A percentile compares a stretch with the other conserved stretches of the same genome.
Evolutionary conservation across 2,113 vertebrate genomes (phyloP).

Genomic region (Burhinus bistriatus): DNA sequence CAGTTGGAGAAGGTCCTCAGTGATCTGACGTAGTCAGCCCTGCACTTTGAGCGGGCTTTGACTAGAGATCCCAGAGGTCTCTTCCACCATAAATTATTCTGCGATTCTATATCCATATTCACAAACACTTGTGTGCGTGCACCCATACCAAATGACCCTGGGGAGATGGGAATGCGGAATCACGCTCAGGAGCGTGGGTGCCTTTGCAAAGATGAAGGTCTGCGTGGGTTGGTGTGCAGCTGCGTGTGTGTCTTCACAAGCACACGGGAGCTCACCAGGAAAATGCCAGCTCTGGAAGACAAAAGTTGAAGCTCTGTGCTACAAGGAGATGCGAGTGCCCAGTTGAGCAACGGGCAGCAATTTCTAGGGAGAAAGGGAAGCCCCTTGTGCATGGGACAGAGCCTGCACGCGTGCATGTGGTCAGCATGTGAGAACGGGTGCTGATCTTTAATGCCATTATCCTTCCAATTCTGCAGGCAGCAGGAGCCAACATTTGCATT

Average conservation of each 20-base stretch:
- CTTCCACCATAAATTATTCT: neutral
- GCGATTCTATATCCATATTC: neutral
- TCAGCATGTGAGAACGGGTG: rapidly evolving
- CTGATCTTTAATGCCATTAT: neutral
- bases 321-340: neutral
- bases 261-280: neutral
- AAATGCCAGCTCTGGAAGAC: neutral
- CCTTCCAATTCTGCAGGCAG: neutral
- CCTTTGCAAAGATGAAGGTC: neutral
- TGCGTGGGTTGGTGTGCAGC: neutral
- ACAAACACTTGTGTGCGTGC: neutral
- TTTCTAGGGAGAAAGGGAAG: neutral
- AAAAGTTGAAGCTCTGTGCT: neutral
- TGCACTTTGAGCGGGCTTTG: neutral
- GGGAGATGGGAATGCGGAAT: neutral
- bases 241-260: neutral
- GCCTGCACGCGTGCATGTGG: rapidly evolving
- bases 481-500: neutral
- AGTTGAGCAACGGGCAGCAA: neutral
- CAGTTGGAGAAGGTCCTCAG: neutral
- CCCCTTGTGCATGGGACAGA: neutral
- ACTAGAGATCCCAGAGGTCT: neutral
- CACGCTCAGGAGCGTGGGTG: neutral
- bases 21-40: neutral
- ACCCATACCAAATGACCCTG: neutral